These are phyloP conservation scores for Pocillopora grandis DNA, from an alignment of 92 coral and sea anemone genomes.

Conservation along the genomic window DNA sequence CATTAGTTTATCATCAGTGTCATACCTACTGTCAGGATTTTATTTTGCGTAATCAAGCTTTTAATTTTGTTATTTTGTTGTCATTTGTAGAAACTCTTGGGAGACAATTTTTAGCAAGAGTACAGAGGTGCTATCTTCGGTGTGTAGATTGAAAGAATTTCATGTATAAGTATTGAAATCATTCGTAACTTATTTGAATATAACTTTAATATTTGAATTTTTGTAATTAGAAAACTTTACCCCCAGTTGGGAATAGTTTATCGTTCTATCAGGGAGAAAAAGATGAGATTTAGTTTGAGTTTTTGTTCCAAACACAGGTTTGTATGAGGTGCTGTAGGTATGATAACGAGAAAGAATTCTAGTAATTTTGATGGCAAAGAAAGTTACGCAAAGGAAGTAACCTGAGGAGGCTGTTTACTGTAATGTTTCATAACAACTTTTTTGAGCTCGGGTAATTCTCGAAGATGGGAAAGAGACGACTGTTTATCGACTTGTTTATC, in stretches of 20 bases:
- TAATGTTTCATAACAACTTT: not conserved
- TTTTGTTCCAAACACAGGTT: too few relatives aligned
- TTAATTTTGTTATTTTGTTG: not conserved
- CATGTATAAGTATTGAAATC: not conserved
- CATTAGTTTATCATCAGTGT: not conserved
- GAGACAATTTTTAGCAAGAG: conserved; percentile 98
- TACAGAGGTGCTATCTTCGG: conserved; percentile 86
- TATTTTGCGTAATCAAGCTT: not conserved
- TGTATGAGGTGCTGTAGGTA: too few relatives aligned
- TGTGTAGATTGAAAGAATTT: conserved; percentile 25
- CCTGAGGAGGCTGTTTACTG: not conserved
- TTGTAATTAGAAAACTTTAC: too few relatives aligned
- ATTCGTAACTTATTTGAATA: not conserved
- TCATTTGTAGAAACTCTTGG: conserved; percentile 84
- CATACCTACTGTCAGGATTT: not conserved
- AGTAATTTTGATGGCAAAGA: too few relatives aligned
- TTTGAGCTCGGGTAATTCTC: not conserved
- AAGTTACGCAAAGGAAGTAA: too few relatives aligned
- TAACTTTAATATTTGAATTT: too few relatives aligned
- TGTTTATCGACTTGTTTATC: not conserved
- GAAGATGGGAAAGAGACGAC: not conserved
- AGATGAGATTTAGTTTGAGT: too few relatives aligned
- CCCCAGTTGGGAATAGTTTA: too few relatives aligned
- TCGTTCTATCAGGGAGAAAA: too few relatives aligned
- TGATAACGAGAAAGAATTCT: too few relatives aligned